Evolutionary conservation across 92 coral and sea anemone genomes (phyloP), one percentile per base, ranked within the genome.

Genomic region (Ricordea florida): DNA sequence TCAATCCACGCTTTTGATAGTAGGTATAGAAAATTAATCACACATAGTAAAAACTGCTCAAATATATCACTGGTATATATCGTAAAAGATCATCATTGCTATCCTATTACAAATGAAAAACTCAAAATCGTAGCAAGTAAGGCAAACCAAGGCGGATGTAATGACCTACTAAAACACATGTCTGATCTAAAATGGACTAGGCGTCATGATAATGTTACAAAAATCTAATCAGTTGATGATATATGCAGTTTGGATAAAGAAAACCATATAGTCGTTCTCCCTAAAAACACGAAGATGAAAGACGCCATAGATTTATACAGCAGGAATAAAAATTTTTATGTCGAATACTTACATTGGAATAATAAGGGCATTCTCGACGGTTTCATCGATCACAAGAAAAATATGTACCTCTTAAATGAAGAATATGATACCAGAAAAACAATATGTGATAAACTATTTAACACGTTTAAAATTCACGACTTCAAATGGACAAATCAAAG

Each of bases 331-430:
- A 32, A 32, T 0, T 57, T 28, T 0, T 68, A 77, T 18, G 45
- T 68, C 0, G 84, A 83, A 58, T 66, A 66, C 20, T 0, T 75
- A 2, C 89, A 83, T n/a, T 83, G 79, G 84, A 59, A 76, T 15
- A 82, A 73, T 10, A 74, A 45, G 3, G 82, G 82, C 7, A 20
- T 43, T 2, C 22, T 74, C 2, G 88, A 82, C n/a, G 77, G 88
- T 0, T 74, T 82, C 48, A 25, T 82, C 0, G 77, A 82, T 16
- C 65, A 74, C 15, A 56, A 56, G 0, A 73, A 66, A 3, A 82
- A 82, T 21, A 82, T 82, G 88, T 64, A 9, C 26, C 62, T 82
- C 1, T 20, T 81, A 2, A 72, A 81, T 10, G 52, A 82, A 6
- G 82, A 82, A n/a, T 82, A 82, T 13, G 49, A 82, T 17, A 42